Conservation (phyloP, 2,888 invertebrate species). For the Rhamphomyia laevipes region DNA sequence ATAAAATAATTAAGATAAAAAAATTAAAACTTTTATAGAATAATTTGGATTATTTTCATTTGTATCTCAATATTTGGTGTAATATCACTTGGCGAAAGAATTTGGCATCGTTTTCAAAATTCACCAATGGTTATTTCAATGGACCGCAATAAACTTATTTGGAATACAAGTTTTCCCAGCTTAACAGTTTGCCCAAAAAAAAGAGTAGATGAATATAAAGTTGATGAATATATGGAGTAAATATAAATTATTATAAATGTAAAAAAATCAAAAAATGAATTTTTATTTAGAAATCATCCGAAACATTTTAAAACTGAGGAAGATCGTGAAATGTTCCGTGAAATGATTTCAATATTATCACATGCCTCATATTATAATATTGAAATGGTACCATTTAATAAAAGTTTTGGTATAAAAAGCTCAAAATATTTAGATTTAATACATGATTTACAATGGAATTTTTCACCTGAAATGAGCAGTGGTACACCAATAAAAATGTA, state of each 20-base stretch:
- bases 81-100: conserved; percentile 44
- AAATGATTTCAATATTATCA: conserved; percentile 45
- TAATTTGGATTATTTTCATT: conserved; percentile 46
- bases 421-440: conserved; percentile 46
- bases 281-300: conserved; percentile 18
- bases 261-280: background rate
- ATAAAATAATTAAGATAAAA: too few relatives aligned
- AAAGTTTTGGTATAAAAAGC: conserved; percentile 40
- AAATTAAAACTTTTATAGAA: too few relatives aligned
- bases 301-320: conserved; percentile 30
- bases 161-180: conserved; percentile 60
- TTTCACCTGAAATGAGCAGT: conserved; percentile 46
- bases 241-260: too few relatives aligned
- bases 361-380: conserved; percentile 50
- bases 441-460: conserved; percentile 36
- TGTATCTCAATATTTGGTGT: conserved; percentile 44
- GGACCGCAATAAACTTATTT: conserved; percentile 58
- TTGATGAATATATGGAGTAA: conserved; percentile 44
- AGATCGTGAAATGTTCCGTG: conserved; percentile 43
- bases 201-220: conserved; percentile 43
- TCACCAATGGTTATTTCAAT: conserved; percentile 62
- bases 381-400: conserved; percentile 42
- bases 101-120: conserved; percentile 53
- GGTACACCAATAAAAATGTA: conserved; percentile 41
- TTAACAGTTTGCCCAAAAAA: conserved; percentile 52